phyloP scores from a whole-genome alignment of 2,113 vertebrate species.

The Pontoporia blainvillei region DNA sequence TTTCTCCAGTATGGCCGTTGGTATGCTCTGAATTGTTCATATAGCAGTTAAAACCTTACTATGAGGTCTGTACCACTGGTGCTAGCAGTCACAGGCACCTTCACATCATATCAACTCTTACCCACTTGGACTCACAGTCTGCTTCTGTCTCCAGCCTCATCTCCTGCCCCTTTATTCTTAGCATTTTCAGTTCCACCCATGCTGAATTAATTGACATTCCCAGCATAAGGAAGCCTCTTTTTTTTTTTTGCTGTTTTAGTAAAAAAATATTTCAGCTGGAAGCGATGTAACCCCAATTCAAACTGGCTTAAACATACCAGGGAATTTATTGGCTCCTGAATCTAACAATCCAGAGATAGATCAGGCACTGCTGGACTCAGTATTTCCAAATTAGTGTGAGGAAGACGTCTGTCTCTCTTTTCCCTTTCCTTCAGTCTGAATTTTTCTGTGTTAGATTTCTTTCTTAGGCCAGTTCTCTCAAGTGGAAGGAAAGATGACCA shows the following conservation, averaged over 20 bases:
- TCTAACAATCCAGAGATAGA: not conserved
- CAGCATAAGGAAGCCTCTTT: not conserved
- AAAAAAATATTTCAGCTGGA: not conserved
- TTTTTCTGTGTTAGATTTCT: not conserved
- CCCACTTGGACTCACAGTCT: not conserved
- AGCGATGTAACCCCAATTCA: not conserved
- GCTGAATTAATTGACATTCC: not conserved
- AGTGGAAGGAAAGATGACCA: not conserved
- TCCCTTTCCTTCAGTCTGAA: not conserved
- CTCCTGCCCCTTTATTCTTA: not conserved
- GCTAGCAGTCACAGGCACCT: not conserved
- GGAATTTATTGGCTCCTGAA: not conserved
- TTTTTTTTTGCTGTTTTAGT: not conserved
- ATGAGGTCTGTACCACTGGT: not conserved
- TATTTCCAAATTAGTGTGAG: not conserved
- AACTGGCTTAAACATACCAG: not conserved
- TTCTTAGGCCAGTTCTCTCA: not conserved
- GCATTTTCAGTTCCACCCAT: rapidly evolving
- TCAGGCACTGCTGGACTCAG: not conserved
- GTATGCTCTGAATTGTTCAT: not conserved
- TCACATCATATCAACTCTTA: not conserved
- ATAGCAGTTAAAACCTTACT: not conserved
- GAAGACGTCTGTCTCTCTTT: not conserved
- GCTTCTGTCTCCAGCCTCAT: not conserved
- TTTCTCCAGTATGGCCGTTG: not conserved